Evolutionary conservation across 2,888 invertebrate species (phyloP).

Genomic region (Opisthograptis luteolata): DNA sequence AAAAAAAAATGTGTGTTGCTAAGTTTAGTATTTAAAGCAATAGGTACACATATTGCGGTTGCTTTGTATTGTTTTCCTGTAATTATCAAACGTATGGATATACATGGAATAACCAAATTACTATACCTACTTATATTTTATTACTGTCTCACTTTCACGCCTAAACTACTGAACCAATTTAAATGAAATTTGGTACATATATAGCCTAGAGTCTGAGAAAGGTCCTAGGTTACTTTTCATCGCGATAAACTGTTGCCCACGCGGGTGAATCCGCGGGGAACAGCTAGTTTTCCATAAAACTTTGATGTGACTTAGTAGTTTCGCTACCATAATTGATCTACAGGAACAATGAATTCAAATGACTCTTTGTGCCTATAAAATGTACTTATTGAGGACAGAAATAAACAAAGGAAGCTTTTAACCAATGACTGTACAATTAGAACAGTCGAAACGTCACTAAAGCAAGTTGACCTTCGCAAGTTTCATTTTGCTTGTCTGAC

Average conservation of each 20-base stretch:
- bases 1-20: neutral
- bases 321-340: neutral
- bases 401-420: constrained; percentile 46
- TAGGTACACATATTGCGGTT: constrained; percentile 1
- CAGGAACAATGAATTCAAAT: constrained; percentile 4
- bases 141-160: too few species aligned
- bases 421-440: constrained; percentile 41
- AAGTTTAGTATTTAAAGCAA: neutral
- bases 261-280: too few species aligned
- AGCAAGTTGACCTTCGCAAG: constrained; percentile 68
- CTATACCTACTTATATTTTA: too few species aligned
- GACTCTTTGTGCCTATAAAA: constrained; percentile 25
- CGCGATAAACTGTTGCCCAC: too few species aligned
- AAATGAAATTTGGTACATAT: too few species aligned
- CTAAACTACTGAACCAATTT: too few species aligned
- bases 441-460: constrained; percentile 45
- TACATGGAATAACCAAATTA: constrained; percentile 17
- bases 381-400: constrained; percentile 27
- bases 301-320: neutral
- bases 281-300: too few species aligned
- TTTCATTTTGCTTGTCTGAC: constrained; percentile 66
- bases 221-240: too few species aligned
- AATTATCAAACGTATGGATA: neutral
- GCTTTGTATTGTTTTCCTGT: constrained; percentile 21
- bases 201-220: too few species aligned